Conservation (phyloP, 2,888 invertebrate species). For the Lithophane socia region DNA sequence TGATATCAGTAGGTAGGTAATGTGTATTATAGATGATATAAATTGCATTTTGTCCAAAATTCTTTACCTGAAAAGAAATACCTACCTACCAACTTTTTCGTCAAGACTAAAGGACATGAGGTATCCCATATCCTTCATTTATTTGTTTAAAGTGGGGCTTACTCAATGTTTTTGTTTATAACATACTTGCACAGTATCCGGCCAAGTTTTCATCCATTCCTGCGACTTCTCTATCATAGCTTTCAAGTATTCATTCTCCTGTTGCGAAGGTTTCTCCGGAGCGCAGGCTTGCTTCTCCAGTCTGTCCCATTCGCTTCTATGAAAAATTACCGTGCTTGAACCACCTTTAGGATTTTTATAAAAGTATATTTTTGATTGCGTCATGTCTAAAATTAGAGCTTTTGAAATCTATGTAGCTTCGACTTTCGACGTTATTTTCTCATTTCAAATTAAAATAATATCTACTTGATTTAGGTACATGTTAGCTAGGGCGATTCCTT, state of each 20-base stretch:
- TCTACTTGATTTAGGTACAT: neutral
- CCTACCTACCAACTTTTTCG: neutral
- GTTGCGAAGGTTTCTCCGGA: constrained; percentile 39
- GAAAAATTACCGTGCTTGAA: constrained; percentile 66
- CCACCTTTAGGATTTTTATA: constrained; percentile 40
- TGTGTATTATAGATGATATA: neutral
- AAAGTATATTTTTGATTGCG: constrained; percentile 42
- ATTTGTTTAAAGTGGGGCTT: neutral
- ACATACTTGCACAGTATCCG: constrained; percentile 75
- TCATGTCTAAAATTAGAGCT: constrained; percentile 19
- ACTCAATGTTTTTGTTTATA: neutral
- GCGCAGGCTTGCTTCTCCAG: constrained; percentile 68
- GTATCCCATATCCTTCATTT: no score
- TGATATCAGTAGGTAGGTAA: neutral
- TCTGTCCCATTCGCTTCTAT: constrained; percentile 77
- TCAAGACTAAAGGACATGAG: neutral
- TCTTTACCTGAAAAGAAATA: neutral
- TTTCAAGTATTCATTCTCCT: constrained; percentile 70
- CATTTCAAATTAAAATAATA: constrained; percentile 11
- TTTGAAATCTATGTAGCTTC: constrained; percentile 53
- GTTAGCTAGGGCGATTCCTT: no score
- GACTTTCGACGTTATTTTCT: constrained; percentile 10
- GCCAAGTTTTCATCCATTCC: constrained; percentile 78
- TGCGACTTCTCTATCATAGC: constrained; percentile 75
- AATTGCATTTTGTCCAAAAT: neutral